These are phyloP conservation scores for Microlaimidae sp. DNA, from an alignment of 2,888 invertebrate genomes.

Conservation along the genomic window DNA sequence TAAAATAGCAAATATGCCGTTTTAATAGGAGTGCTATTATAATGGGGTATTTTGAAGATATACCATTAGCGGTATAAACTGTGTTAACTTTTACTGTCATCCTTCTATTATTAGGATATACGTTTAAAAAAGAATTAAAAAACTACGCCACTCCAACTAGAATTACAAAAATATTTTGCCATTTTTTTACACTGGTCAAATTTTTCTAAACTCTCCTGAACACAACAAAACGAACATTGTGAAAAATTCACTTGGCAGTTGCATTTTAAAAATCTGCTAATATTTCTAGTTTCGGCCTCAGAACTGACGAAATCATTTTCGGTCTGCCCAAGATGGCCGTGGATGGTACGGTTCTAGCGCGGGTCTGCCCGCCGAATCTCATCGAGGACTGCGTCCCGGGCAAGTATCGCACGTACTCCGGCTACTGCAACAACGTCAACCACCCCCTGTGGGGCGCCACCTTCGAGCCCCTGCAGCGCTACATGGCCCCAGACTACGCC, in stretches of 20 bases:
- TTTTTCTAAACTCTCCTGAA: neutral
- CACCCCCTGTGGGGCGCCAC: constrained; percentile 29
- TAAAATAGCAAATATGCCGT: too few species aligned
- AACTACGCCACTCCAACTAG: too few species aligned
- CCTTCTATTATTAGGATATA: too few species aligned
- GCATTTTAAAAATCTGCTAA: neutral
- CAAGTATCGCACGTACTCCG: constrained; percentile 29
- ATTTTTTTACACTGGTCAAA: too few species aligned
- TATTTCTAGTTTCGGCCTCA: constrained; percentile 18
- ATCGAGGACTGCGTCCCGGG: constrained; percentile 32
- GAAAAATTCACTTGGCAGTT: neutral
- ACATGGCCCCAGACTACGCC: constrained; percentile 27
- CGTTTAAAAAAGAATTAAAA: too few species aligned
- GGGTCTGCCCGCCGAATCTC: constrained; percentile 26
- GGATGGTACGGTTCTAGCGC: constrained; percentile 20
- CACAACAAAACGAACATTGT: neutral
- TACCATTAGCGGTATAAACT: too few species aligned
- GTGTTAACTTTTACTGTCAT: too few species aligned
- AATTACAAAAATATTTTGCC: too few species aligned
- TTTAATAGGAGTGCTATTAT: too few species aligned
- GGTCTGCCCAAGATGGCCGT: constrained; percentile 20
- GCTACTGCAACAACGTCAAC: constrained; percentile 34
- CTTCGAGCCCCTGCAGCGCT: constrained; percentile 27
- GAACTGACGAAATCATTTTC: constrained; percentile 17
- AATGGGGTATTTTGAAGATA: too few species aligned